Conservation (phyloP, 2,113 vertebrate genomes). For the Lates calcarifer region DNA sequence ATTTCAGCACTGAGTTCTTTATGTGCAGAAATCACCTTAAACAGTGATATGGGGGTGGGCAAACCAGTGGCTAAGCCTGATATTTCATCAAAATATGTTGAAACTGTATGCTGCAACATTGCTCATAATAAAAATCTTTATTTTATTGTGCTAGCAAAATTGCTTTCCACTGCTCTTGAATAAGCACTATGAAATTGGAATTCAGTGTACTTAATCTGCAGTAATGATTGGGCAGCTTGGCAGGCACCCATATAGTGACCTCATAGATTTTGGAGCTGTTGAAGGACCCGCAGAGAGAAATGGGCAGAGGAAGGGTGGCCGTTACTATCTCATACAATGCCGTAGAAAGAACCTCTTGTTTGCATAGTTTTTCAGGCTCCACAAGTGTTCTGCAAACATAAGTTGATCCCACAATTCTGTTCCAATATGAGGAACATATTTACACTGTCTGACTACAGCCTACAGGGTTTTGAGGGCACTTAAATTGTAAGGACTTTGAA, state of each 20-base stretch:
- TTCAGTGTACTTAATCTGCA: slow-evolving; percentile 76
- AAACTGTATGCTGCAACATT: slow-evolving; percentile 71
- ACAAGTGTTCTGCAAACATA: slow-evolving; percentile 1
- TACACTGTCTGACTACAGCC: neutral
- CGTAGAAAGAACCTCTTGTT: slow-evolving; percentile 31
- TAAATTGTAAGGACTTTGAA: neutral
- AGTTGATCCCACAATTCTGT: slow-evolving; percentile 16
- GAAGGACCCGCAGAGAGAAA: slow-evolving; percentile 47
- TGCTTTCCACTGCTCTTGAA: slow-evolving; percentile 71
- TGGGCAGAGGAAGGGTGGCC: slow-evolving; percentile 23
- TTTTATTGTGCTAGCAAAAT: slow-evolving; percentile 78
- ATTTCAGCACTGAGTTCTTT: slow-evolving; percentile 39
- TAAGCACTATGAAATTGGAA: slow-evolving; percentile 77
- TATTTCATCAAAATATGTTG: slow-evolving; percentile 73
- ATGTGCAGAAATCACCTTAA: slow-evolving; percentile 57
- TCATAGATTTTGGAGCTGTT: slow-evolving; percentile 67
- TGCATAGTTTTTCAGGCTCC: slow-evolving; percentile 4
- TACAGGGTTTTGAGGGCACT: neutral
- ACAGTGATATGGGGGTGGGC: slow-evolving; percentile 25
- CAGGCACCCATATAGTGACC: slow-evolving; percentile 73
- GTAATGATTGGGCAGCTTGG: slow-evolving; percentile 76
- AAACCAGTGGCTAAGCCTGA: slow-evolving; percentile 53
- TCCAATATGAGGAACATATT: neutral
- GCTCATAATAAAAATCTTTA: slow-evolving; percentile 72
- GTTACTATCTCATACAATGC: slow-evolving; percentile 30